phyloP scores from a whole-genome alignment of 2,888 invertebrate species.

The Hemithea aestivaria region DNA sequence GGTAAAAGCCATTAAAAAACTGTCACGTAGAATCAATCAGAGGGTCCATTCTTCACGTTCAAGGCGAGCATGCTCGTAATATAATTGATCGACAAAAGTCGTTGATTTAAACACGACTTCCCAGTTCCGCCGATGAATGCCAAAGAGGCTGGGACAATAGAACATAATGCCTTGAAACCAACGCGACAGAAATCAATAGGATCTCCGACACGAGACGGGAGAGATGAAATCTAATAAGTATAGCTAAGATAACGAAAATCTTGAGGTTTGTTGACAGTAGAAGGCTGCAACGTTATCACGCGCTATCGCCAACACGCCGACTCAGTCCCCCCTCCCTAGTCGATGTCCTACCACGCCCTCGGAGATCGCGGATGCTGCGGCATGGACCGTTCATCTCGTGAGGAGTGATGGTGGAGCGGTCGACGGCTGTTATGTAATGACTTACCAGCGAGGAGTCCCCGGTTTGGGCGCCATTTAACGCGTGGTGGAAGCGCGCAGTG shows the following conservation, averaged over 20 bases:
- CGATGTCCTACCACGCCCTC: conserved; percentile 68
- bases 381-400: conserved; percentile 38
- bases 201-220: conserved; percentile 40
- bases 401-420: conserved; percentile 6
- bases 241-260: conserved; percentile 28
- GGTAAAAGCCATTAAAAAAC: too few species aligned
- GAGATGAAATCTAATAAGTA: conserved; percentile 7
- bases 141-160: conserved; percentile 56
- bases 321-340: conserved; percentile 50
- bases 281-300: conserved; percentile 66
- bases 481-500: conserved; percentile 52
- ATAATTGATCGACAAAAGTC: conserved; percentile 20
- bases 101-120: conserved; percentile 18
- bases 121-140: conserved; percentile 44
- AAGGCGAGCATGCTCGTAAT: conserved; percentile 1
- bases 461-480: conserved; percentile 72
- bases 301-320: conserved; percentile 60
- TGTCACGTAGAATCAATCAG: too few species aligned
- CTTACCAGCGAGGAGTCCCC: conserved; percentile 70
- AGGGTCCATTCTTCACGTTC: not conserved
- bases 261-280: conserved; percentile 71
- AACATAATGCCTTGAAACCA: conserved; percentile 24
- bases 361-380: conserved; percentile 51
- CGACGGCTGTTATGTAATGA: conserved; percentile 37
- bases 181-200: conserved; percentile 64